These are phyloP conservation scores for Lasioglossum villosulum DNA, from an alignment of 2,888 invertebrate species.

Conservation along the genomic window DNA sequence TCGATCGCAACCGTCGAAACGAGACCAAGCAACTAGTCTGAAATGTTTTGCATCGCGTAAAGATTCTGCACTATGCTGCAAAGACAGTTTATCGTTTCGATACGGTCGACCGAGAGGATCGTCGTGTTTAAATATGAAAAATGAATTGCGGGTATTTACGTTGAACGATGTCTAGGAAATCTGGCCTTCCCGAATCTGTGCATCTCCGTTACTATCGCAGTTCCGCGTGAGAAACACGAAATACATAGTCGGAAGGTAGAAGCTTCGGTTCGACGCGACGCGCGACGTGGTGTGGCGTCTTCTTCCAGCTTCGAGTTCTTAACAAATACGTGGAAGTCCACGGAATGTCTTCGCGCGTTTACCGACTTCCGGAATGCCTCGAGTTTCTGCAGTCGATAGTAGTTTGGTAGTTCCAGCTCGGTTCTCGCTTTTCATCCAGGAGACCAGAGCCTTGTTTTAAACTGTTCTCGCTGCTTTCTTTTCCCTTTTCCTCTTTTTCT, in stretches of 20 bases:
- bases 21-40: too few relatives aligned
- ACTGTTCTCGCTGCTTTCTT: constrained; percentile 26
- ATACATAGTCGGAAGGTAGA: constrained; percentile 20
- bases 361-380: constrained; percentile 56
- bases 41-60: too few relatives aligned
- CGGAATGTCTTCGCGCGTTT: constrained; percentile 47
- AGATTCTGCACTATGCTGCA: too few relatives aligned
- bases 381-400: constrained; percentile 53
- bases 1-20: too few relatives aligned
- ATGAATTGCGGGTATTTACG: too few relatives aligned
- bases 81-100: too few relatives aligned
- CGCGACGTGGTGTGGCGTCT: constrained; percentile 2
- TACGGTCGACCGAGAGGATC: too few relatives aligned
- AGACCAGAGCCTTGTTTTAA: constrained; percentile 39
- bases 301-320: constrained; percentile 55
- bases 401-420: constrained; percentile 35
- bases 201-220: constrained; percentile 36
- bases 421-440: constrained; percentile 26
- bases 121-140: too few relatives aligned
- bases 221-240: background rate
- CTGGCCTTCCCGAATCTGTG: background rate
- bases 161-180: background rate
- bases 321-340: constrained; percentile 59
- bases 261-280: background rate
- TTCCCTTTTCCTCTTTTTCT: background rate